Evolutionary conservation across 2,888 invertebrate genomes (phyloP).

Genomic region (Caenorhabditis sulstoni): DNA sequence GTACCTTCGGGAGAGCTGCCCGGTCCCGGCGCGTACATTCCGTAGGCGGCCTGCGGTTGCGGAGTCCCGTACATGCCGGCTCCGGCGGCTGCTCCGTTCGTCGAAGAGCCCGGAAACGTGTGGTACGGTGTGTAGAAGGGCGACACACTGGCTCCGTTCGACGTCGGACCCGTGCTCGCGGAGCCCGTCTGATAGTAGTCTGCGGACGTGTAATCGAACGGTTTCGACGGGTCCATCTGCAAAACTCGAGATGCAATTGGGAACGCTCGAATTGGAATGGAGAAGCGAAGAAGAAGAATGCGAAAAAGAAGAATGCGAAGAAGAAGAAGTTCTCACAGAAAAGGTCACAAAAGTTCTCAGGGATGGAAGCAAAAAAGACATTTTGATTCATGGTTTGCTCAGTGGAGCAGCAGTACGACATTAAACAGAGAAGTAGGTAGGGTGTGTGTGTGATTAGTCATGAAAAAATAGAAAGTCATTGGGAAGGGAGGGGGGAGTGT

Average conservation of each 20-base stretch:
- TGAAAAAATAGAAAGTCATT: conserved; percentile 4
- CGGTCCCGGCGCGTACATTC: conserved; percentile 52
- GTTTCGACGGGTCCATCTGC: conserved; percentile 55
- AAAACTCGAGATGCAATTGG: too few species aligned
- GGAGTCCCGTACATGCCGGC: conserved; percentile 21
- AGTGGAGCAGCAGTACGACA: conserved; percentile 12
- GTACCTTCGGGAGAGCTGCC: conserved; percentile 63
- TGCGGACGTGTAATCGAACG: conserved; percentile 18
- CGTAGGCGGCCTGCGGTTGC: conserved; percentile 1
- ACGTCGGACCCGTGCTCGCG: conserved; percentile 6
- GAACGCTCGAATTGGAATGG: neutral
- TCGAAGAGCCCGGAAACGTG: conserved; percentile 27
- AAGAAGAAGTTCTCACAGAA: conserved; percentile 10
- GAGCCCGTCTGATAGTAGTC: conserved; percentile 17
- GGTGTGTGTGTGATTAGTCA: neutral
- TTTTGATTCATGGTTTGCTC: conserved; percentile 21
- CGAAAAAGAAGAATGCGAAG: conserved; percentile 32
- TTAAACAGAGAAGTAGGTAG: conserved; percentile 12
- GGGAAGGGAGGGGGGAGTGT: neutral
- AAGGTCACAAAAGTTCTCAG: conserved; percentile 1
- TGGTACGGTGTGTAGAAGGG: conserved; percentile 32
- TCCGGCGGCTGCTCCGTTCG: conserved; percentile 15
- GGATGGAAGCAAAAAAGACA: too few species aligned
- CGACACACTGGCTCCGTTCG: conserved; percentile 19
- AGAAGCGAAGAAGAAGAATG: conserved; percentile 13